phyloP scores from a whole-genome alignment of 2,113 vertebrate genomes.

The Xiphophorus maculatus region DNA sequence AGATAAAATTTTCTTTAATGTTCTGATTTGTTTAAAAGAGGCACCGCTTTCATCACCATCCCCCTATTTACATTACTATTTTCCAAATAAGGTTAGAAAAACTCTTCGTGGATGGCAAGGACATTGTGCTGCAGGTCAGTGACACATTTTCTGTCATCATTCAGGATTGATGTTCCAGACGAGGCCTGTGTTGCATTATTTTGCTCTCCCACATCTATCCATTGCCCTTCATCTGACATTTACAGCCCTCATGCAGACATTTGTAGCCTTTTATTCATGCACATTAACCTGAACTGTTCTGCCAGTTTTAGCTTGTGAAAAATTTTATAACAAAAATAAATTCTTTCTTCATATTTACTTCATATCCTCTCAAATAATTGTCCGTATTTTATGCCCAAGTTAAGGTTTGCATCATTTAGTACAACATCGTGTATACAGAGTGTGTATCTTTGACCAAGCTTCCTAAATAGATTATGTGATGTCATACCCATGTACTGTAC shows the following conservation, averaged over 20 bases:
- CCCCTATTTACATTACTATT: not conserved
- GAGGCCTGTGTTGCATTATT: not conserved
- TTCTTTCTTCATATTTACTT: too few relatives aligned
- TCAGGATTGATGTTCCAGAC: constrained; percentile 10
- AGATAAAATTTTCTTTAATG: too few relatives aligned
- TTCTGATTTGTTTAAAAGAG: too few relatives aligned
- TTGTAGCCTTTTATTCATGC: not conserved
- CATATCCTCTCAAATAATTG: too few relatives aligned
- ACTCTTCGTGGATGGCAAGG: not conserved
- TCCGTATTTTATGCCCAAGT: too few relatives aligned
- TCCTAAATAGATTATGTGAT: too few relatives aligned
- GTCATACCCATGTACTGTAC: too few relatives aligned
- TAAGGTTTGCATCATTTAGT: too few relatives aligned
- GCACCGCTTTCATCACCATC: too few relatives aligned
- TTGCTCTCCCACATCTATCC: not conserved
- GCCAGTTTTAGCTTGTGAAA: not conserved
- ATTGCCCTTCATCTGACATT: not conserved
- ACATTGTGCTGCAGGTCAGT: constrained; percentile 45
- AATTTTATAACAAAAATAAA: too few relatives aligned
- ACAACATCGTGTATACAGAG: too few relatives aligned
- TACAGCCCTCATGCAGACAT: not conserved
- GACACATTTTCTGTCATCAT: constrained; percentile 21
- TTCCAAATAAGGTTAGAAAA: constrained; percentile 29
- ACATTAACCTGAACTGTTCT: not conserved
- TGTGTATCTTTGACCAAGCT: too few relatives aligned